phyloP scores from a whole-genome alignment of 2,113 vertebrate genomes.

The Microtus pennsylvanicus region DNA sequence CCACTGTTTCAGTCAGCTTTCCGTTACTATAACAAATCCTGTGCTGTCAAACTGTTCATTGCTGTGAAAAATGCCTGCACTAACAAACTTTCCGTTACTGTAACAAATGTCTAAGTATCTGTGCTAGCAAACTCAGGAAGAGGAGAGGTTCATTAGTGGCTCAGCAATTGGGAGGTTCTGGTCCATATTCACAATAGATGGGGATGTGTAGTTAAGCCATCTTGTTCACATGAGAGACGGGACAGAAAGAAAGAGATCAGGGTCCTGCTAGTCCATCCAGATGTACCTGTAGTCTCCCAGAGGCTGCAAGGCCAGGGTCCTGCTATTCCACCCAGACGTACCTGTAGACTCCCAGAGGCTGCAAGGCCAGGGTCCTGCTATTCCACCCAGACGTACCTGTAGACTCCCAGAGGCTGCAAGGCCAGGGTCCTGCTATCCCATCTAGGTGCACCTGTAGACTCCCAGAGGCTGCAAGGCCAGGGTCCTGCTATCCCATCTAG shows the following conservation, averaged over 20 bases:
- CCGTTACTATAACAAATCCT: too few species aligned
- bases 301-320: not conserved
- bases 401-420: not conserved
- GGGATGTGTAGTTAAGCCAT: not conserved
- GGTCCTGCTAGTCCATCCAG: too few species aligned
- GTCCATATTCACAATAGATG: too few species aligned
- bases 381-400: fast-evolving
- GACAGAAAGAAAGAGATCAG: too few species aligned
- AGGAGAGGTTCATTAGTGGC: not conserved
- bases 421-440: too few species aligned
- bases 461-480: not conserved
- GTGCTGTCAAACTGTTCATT: too few species aligned
- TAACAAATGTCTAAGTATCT: not conserved
- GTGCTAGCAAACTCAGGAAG: not conserved
- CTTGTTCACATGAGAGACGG: not conserved
- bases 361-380: too few species aligned
- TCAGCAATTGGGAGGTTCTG: not conserved
- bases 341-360: too few species aligned
- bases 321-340: too few species aligned
- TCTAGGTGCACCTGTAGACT: not conserved
- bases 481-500: too few species aligned
- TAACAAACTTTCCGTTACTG: not conserved
- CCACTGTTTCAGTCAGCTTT: not conserved
- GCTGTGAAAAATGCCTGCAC: too few species aligned
- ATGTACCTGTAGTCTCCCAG: fast-evolving